phyloP scores from a whole-genome alignment of 92 coral and sea anemone genomes.

The Siderastrea radians region DNA sequence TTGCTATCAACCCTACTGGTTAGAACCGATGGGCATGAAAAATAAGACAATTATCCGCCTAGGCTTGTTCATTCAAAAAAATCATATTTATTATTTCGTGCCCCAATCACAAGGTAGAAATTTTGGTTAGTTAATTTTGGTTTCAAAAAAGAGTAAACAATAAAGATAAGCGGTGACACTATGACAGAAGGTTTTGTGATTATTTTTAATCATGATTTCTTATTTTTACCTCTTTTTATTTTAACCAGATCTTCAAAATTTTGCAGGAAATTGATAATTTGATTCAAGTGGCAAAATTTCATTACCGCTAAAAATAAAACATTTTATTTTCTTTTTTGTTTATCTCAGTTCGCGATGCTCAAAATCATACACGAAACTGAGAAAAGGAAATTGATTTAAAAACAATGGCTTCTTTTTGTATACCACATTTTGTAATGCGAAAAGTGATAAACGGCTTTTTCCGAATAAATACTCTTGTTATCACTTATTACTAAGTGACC shows the following conservation, averaged over 20 bases:
- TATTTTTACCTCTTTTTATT: constrained; percentile 17
- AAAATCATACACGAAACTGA: neutral
- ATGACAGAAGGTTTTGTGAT: neutral
- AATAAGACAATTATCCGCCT: neutral
- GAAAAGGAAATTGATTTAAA: neutral
- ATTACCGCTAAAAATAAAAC: neutral
- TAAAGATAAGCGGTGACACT: constrained; percentile 10
- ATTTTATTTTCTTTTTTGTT: neutral
- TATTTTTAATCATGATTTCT: constrained; percentile 13
- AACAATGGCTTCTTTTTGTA: neutral
- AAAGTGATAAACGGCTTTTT: neutral
- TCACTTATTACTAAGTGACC: constrained; percentile 27
- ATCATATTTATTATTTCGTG: constrained; percentile 3
- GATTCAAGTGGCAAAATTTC: constrained; percentile 18
- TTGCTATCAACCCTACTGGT: neutral
- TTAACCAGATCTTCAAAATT: neutral
- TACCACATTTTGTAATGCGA: neutral
- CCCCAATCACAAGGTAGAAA: constrained; percentile 15
- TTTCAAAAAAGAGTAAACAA: constrained; percentile 21
- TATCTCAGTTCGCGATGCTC: neutral
- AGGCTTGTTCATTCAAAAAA: constrained; percentile 7
- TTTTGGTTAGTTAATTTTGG: constrained; percentile 17
- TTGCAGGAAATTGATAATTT: constrained; percentile 3
- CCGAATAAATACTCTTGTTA: neutral
- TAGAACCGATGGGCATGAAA: neutral